These are phyloP conservation scores for Helarctos malayanus DNA, from an alignment of 2,797 vertebrate species.

Conservation along the genomic window DNA sequence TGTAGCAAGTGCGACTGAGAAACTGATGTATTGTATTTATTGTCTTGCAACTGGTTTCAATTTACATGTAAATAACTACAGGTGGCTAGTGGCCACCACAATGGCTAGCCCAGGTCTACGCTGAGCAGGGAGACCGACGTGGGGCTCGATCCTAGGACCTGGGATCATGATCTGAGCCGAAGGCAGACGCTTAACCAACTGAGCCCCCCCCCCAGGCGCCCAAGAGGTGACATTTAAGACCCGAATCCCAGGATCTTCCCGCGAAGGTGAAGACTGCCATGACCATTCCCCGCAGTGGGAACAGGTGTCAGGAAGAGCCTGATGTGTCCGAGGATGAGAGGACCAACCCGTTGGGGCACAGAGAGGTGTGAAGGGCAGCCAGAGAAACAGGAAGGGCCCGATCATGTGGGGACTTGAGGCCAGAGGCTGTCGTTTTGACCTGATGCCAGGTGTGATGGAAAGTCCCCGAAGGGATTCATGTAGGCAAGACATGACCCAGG, in stretches of 20 bases:
- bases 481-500: neutral
- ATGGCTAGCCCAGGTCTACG: no score
- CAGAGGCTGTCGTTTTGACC: neutral
- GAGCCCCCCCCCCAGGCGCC: neutral
- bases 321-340: neutral
- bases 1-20: neutral
- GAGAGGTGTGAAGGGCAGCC: neutral
- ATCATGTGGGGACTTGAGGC: accelerated
- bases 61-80: neutral
- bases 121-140: no score
- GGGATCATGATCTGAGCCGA: neutral
- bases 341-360: accelerated
- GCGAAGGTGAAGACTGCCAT: neutral
- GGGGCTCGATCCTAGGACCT: no score
- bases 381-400: neutral
- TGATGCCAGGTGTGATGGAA: neutral
- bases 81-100: neutral
- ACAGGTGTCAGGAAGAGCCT: neutral
- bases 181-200: neutral
- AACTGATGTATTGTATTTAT: neutral
- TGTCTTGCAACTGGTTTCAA: neutral
- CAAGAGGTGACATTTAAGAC: neutral
- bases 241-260: neutral
- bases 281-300: neutral
- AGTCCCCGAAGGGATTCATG: neutral